Base-by-base conservation (phyloP, 2,888 invertebrate species). In the Bhutanitis thaidina region DNA sequence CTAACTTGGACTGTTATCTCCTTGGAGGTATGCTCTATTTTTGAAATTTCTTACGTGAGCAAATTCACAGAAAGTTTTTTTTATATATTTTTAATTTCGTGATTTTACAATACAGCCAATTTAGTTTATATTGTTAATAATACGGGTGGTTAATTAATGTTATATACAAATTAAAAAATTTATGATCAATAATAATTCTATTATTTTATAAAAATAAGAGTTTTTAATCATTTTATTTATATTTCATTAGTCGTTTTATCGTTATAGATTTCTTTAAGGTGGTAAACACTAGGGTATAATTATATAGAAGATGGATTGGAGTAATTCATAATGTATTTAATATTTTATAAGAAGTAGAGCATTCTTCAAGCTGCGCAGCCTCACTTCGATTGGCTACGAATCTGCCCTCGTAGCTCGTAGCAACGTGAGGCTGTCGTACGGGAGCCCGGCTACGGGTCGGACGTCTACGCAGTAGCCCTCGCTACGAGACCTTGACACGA, bases 341-440 rank as follows among this genome's bases (percentile, higher is more conserved):
- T 40, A 29, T 44, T 38, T 48, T 43, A 59, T 59, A 71, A 70
- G 71, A 71, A 70, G 71, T 74, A 70, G 77, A 86, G 85, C 75
- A 84, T 65, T 67, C 64, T 73, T 62, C 64, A 63, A 60, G 64
- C 69, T 67, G 77, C 77, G 78, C 84, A 85, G 82, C 85, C 74
- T 82, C 81, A 65, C 79, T 89, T 88, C 89, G 89, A 89, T 89
- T 89, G 88, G 88, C 88, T 71, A 78, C 84, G 77, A 63, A 79
- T 80, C 78, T 77, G 84, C 79, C 82, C 81, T 79, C 83, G 85
- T 86, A 87, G 88, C 86, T 80, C 81, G 83, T 87, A 82, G 86
- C 87, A 85, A 87, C 87, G 84, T 77, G 85, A 78, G 78, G 72
- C 81, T 87, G 81, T 88, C 80, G 85, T 84, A 74, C 84, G 78